Evolutionary conservation across 2,888 invertebrate genomes (phyloP), one percentile per base, ranked within the genome.

Genomic region (Lepetodrilus schrolli): DNA sequence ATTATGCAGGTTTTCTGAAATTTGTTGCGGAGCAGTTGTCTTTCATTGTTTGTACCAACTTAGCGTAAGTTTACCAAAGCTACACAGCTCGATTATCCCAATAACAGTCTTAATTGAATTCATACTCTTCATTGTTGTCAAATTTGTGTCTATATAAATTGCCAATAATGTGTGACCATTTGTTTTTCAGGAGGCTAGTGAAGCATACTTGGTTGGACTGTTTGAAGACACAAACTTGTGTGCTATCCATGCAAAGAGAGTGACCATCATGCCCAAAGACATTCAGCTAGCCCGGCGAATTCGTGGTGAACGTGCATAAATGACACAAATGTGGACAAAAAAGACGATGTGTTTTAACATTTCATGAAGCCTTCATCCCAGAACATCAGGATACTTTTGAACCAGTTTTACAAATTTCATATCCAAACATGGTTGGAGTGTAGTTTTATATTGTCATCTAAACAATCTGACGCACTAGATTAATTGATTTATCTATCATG

Each of bases 151-250:
- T n/a, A n/a, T n/a, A n/a, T n/a, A n/a, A n/a, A n/a, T n/a, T n/a
- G n/a, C n/a, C n/a, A n/a, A n/a, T n/a, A n/a, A n/a, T n/a, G n/a
- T n/a, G n/a, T n/a, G n/a, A n/a, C n/a, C n/a, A n/a, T 17, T 23
- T 71, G 23, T 69, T 43, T 48, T 50, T 7, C 83, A 88, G 88
- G 88, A 88, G 76, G 88, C 88, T 77, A 87, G 87, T 79, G 88
- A 88, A 78, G 88, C 88, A 48, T 87, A 88, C 81, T 79, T 88
- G 75, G 88, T 88, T 43, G 97, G 98, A 82, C 93, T 98, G 75
- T 98, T 98, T 92, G 98, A 98, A 93, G 98, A 98, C 92, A 98
- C 98, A 84, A 98, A 98, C 92, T 93, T 98, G 93, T 97, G 97
- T 92, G 97, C 97, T 83, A 97, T 98, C 91, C 98, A 98, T 90